phyloP scores from a whole-genome alignment of 2,113 vertebrate genomes.

The Chloropsis hardwickii region DNA sequence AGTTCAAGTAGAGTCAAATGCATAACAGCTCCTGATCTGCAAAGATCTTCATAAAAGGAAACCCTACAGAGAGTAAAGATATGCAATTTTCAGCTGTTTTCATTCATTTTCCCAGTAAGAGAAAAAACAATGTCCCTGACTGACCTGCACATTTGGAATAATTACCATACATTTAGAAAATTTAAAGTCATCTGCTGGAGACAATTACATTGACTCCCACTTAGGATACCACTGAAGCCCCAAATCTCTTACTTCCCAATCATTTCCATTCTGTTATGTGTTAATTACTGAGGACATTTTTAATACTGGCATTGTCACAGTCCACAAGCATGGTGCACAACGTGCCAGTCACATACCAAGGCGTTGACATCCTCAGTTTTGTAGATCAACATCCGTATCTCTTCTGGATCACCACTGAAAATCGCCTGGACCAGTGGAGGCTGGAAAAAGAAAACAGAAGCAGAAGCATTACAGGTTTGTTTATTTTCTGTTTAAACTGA shows the following conservation, averaged over 20 bases:
- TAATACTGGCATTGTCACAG: not conserved
- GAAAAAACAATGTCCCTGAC: not conserved
- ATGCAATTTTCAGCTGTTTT: not conserved
- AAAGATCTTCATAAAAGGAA: not conserved
- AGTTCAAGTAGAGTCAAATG: not conserved
- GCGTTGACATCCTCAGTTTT: slow-evolving; percentile 96
- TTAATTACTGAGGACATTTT: not conserved
- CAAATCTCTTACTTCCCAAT: not conserved
- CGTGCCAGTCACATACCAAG: slow-evolving; percentile 77
- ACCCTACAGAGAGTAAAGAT: not conserved
- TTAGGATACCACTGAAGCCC: not conserved
- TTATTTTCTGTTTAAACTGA: not conserved
- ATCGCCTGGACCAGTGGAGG: slow-evolving; percentile 95
- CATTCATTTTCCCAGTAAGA: not conserved
- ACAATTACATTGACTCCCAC: not conserved
- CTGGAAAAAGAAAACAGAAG: slow-evolving; percentile 69
- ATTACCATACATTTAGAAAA: slow-evolving; percentile 3
- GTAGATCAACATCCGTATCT: slow-evolving; percentile 93
- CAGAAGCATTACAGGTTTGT: not conserved
- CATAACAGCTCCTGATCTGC: slow-evolving; percentile 5
- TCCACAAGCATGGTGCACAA: not conserved
- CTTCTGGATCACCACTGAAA: slow-evolving; percentile 93
- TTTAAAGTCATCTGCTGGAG: not conserved
- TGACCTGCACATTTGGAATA: not conserved
- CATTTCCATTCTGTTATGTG: not conserved